Evolutionary conservation across 2,888 invertebrate species (phyloP).

Genomic region (Calliopum simillimum): DNA sequence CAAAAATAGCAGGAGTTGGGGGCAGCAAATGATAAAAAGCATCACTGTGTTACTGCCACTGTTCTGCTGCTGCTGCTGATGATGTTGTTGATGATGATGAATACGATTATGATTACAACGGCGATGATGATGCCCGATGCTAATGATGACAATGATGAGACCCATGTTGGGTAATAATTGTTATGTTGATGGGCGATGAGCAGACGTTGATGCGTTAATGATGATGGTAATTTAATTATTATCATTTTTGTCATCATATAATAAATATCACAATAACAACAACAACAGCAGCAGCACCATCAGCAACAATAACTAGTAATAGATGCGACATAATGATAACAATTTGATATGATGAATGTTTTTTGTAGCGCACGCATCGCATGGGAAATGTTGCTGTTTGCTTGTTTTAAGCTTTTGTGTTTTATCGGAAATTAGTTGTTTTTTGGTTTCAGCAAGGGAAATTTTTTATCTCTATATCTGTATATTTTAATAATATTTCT

Average conservation of each 20-base stretch:
- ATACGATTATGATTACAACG: neutral
- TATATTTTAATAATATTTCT: no score
- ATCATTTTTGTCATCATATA: constrained; percentile 28
- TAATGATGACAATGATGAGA: neutral
- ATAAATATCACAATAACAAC: neutral
- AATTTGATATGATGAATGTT: constrained; percentile 25
- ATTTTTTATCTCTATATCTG: no score
- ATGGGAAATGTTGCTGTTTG: neutral
- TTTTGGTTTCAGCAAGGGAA: no score
- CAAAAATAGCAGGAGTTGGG: neutral
- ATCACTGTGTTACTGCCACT: no score
- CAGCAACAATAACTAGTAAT: constrained; percentile 2
- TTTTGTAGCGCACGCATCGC: neutral
- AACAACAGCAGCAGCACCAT: neutral
- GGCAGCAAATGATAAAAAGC: no score
- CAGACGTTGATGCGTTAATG: constrained; percentile 41
- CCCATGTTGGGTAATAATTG: constrained; percentile 1
- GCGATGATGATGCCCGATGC: neutral
- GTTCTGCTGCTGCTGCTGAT: constrained; percentile 14
- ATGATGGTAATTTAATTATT: constrained; percentile 36
- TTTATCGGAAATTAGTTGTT: no score
- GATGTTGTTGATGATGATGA: constrained; percentile 12
- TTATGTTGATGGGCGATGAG: constrained; percentile 5
- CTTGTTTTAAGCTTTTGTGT: neutral
- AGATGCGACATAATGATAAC: constrained; percentile 32